phyloP scores from a whole-genome alignment of 2,113 vertebrate species.

The Pseudorasbora parva region DNA sequence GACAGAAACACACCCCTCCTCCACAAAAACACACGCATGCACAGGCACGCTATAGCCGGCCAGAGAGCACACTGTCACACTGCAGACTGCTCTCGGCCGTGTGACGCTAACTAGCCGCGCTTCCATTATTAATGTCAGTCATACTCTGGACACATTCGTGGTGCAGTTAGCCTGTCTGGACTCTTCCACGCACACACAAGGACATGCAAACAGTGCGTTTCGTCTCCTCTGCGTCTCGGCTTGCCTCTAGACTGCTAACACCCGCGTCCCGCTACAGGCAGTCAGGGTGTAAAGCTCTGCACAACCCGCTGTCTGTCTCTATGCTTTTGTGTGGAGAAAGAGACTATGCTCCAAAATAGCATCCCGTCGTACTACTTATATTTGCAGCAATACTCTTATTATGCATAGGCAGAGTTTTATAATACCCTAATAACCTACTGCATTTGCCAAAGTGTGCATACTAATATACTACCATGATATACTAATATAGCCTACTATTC shows the following conservation, averaged over 20 bases:
- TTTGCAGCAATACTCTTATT: not conserved
- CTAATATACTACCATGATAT: too few relatives aligned
- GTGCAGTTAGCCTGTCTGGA: constrained; percentile 39
- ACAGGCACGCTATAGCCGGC: not conserved
- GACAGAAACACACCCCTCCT: constrained; percentile 37
- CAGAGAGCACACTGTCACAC: constrained; percentile 17
- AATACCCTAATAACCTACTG: not conserved
- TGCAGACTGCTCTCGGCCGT: constrained; percentile 1
- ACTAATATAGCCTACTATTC: not conserved
- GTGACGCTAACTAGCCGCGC: not conserved
- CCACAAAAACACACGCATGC: not conserved
- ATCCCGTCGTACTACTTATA: not conserved
- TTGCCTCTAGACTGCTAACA: not conserved
- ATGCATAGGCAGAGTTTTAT: not conserved
- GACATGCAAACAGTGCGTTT: constrained; percentile 57
- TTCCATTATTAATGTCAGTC: constrained; percentile 47
- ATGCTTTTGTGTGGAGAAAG: not conserved
- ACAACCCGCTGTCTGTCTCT: not conserved
- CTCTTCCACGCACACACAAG: constrained; percentile 30
- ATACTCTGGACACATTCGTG: constrained; percentile 25
- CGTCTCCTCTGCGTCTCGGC: not conserved
- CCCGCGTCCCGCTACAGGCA: not conserved
- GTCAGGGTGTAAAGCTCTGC: not conserved
- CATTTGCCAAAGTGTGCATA: not conserved
- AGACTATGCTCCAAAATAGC: not conserved